Evolutionary conservation across 2,888 invertebrate species (phyloP), one percentile per base, ranked within the genome.

Genomic region (Digitonthophagus gazella): DNA sequence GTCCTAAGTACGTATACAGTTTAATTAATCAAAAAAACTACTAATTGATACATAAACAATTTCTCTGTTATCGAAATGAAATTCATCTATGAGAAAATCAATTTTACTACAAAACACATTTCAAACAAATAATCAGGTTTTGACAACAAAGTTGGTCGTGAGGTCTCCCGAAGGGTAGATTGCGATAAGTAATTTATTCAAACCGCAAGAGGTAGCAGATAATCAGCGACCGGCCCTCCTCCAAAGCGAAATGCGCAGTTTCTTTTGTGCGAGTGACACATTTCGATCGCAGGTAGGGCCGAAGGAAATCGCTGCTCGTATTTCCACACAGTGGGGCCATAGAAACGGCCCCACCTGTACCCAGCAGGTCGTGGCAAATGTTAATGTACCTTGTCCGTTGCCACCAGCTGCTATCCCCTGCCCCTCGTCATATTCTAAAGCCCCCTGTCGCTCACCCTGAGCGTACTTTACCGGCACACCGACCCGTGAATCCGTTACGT

Each of bases 341-440:
- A 77, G 75, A 77, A 78, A 77, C 75, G 78, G 73, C 74, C 77
- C 79, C 80, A 80, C 79, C 80, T 80, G 80, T 79, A 78, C 77
- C 77, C 79, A 77, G 78, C 78, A 79, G 78, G 78, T 79, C 78
- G 79, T 77, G 78, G 78, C 78, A 77, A 79, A 79, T 78, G 75
- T 75, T 75, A 75, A 75, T 75, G 74, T 72, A 73, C 74, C 74
- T 74, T 71, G 73, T 70, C 70, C 71, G 73, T 71, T 73, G 72
- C 74, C 72, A 75, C 73, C 75, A 75, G 75, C 75, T 75, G 75
- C 74, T 73, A 67, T 68, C 64, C 64, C 15, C 20, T 56, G 15
- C 58, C 58, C 15, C 65, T 16, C 64, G 16, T n/a, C 54, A 18
- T 66, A 58, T 64, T n/a, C n/a, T n/a, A n/a, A n/a, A n/a, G n/a